phyloP scores from a whole-genome alignment of 92 coral and sea anemone species.

The Palythoa caribaeorum region DNA sequence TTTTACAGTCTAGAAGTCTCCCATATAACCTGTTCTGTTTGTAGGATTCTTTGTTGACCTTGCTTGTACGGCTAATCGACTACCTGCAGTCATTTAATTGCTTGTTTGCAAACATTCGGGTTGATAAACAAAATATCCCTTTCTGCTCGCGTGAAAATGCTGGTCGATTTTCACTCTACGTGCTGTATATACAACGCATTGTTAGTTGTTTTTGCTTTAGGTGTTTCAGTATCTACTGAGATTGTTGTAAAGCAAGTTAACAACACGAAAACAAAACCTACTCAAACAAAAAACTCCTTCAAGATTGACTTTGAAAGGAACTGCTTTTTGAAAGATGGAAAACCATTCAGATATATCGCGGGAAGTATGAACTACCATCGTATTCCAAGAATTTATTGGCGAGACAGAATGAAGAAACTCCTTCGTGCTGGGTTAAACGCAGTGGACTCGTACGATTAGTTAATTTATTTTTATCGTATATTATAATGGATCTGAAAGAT shows the following conservation, averaged over 20 bases:
- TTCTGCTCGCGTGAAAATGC: neutral
- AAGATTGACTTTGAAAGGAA: constrained; percentile 31
- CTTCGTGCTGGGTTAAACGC: constrained; percentile 23
- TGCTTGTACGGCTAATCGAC: neutral
- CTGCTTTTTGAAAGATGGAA: constrained; percentile 44
- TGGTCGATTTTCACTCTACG: neutral
- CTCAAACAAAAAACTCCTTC: constrained; percentile 4
- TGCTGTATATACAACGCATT: neutral
- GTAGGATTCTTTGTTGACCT: neutral
- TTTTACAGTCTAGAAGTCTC: neutral
- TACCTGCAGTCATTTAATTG: neutral
- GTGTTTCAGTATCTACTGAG: neutral
- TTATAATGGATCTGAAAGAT: too few species aligned
- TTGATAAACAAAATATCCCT: too few species aligned
- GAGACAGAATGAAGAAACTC: constrained; percentile 33
- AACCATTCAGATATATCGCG: constrained; percentile 39
- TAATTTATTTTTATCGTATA: too few species aligned
- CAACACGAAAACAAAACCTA: neutral
- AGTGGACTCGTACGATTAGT: constrained; percentile 19
- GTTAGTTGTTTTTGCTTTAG: neutral
- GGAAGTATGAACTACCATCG: constrained; percentile 45
- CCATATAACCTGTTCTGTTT: neutral
- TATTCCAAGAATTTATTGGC: constrained; percentile 21
- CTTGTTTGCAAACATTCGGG: neutral
- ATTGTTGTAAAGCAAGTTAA: neutral